Conservation (phyloP, 53 echinoderm and acorn worm genomes). For the Mesocentrotus franciscanus region DNA sequence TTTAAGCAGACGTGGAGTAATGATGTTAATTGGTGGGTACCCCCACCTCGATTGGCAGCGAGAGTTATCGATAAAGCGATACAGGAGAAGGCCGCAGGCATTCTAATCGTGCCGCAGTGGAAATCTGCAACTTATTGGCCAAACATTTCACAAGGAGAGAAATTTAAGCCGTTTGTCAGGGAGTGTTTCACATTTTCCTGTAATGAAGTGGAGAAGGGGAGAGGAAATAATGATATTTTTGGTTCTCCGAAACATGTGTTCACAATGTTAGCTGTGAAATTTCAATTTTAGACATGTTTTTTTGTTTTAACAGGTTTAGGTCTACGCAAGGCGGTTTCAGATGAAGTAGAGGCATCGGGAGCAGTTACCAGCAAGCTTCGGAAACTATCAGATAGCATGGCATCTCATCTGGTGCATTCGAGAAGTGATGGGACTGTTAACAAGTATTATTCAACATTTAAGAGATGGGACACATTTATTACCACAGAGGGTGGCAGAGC, state of each 20-base stretch:
- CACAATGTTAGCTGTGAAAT: constrained; percentile 45
- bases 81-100: no score
- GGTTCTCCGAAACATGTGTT: neutral
- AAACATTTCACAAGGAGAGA: neutral
- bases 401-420: no score
- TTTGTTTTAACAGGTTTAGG: constrained; percentile 60
- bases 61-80: neutral
- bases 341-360: no score
- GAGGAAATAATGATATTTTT: constrained; percentile 21
- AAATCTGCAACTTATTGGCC: constrained; percentile 47
- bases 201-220: neutral
- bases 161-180: no score
- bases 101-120: neutral
- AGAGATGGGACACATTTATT: no score
- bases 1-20: constrained; percentile 16
- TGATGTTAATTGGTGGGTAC: constrained; percentile 24
- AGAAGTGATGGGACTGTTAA: no score
- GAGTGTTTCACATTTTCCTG: no score
- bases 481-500: no score
- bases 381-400: no score
- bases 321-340: neutral
- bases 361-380: no score
- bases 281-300: neutral
- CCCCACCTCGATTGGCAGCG: constrained; percentile 7
- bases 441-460: no score